Conservation (phyloP, 2,797 vertebrate genomes). For the Sebastes cheni region DNA sequence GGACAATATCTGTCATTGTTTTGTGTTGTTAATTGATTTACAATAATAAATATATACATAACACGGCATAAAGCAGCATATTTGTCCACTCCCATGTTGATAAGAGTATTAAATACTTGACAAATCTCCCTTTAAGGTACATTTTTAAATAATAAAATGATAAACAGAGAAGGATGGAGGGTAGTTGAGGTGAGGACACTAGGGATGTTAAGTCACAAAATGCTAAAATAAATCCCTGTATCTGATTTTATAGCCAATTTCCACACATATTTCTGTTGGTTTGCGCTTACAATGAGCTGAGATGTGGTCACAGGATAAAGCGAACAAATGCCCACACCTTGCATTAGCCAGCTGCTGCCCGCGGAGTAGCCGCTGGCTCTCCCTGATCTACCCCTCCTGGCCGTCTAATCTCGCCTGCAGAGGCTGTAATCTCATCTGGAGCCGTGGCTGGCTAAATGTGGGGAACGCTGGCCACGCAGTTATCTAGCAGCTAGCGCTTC, state of each 20-base stretch:
- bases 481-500: slow-evolving; percentile 81
- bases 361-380: slow-evolving; percentile 18
- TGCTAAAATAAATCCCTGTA: neutral
- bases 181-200: neutral
- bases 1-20: too few relatives aligned
- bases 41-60: too few relatives aligned
- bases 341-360: slow-evolving; percentile 41
- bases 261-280: neutral
- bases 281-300: neutral
- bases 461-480: slow-evolving; percentile 82
- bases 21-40: too few relatives aligned
- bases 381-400: slow-evolving; percentile 31
- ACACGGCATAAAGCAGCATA: too few relatives aligned
- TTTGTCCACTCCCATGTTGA: too few relatives aligned
- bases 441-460: slow-evolving; percentile 80
- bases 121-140: too few relatives aligned
- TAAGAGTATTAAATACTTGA: too few relatives aligned
- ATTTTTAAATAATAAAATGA: neutral
- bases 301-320: neutral
- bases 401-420: slow-evolving; percentile 74
- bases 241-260: neutral
- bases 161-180: neutral
- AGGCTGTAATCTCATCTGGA: slow-evolving; percentile 84
- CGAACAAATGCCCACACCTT: slow-evolving; percentile 20
- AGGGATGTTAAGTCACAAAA: neutral